Percentiles rank a stretch among this genome's conserved stretches.
Evolutionary conservation across 2,113 vertebrate genomes (phyloP).

Genomic region (Tachysurus vachellii): DNA sequence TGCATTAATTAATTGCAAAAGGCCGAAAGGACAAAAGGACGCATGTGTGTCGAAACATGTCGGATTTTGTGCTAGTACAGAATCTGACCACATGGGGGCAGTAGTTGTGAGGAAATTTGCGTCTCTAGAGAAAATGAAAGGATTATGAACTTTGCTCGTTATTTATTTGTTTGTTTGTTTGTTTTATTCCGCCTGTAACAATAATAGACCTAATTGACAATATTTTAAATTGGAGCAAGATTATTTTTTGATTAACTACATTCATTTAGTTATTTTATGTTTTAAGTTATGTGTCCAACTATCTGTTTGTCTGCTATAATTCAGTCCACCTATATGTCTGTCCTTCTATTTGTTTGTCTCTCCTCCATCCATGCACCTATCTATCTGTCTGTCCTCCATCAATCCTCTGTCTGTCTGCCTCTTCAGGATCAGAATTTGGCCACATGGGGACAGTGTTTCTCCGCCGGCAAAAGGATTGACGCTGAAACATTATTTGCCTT

Average conservation of each 20-base stretch:
- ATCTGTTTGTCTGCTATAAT: too few relatives aligned
- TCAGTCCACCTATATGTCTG: too few relatives aligned
- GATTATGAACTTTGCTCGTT: neutral
- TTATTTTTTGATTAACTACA: neutral
- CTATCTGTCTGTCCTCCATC: too few relatives aligned
- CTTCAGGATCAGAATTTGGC: neutral
- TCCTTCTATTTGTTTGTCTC: too few relatives aligned
- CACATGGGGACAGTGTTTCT: slow-evolving; percentile 36
- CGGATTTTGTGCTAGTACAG: neutral
- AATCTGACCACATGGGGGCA: slow-evolving; percentile 20
- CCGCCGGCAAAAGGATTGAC: neutral
- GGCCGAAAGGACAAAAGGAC: neutral
- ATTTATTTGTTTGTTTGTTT: neutral
- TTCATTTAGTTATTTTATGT: neutral
- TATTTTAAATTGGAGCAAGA: too few relatives aligned
- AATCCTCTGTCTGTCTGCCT: too few relatives aligned
- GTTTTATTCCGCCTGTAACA: neutral
- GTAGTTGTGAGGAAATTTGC: neutral
- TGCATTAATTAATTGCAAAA: neutral
- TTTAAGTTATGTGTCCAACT: too few relatives aligned
- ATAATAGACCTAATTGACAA: neutral
- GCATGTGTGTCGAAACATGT: neutral
- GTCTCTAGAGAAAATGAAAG: neutral
- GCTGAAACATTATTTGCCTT: neutral
- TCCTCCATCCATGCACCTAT: too few relatives aligned